phyloP scores from a whole-genome alignment of 2,888 invertebrate genomes.

The Lymantria monacha region DNA sequence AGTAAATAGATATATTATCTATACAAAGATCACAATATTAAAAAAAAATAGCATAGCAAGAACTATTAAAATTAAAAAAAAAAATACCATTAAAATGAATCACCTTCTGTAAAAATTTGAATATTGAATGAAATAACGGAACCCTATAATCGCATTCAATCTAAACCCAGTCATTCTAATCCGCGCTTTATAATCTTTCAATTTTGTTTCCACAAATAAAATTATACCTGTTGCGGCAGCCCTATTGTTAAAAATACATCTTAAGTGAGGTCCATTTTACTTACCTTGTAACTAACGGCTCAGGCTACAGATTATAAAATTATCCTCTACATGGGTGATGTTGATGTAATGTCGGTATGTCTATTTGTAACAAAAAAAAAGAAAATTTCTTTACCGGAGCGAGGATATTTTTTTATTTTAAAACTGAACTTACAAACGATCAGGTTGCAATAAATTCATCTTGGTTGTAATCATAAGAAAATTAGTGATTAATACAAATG shows the following conservation, averaged over 20 bases:
- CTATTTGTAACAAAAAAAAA: constrained; percentile 13
- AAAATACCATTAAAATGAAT: constrained; percentile 35
- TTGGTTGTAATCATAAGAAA: too few species aligned
- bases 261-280: constrained; percentile 56
- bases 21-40: too few species aligned
- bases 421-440: too few species aligned
- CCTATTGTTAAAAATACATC: constrained; percentile 65
- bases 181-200: constrained; percentile 58
- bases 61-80: background rate
- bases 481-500: too few species aligned
- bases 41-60: too few species aligned
- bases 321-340: constrained; percentile 35
- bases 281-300: constrained; percentile 53
- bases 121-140: constrained; percentile 39
- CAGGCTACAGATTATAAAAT: constrained; percentile 59
- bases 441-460: too few species aligned
- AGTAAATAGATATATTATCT: too few species aligned
- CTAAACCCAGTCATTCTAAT: constrained; percentile 46
- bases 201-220: constrained; percentile 59
- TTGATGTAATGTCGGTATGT: constrained; percentile 19
- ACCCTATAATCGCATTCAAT: constrained; percentile 31
- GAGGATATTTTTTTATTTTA: too few species aligned
- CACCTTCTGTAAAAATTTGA: constrained; percentile 31
- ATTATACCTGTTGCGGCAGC: constrained; percentile 46
- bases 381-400: background rate